Conservation (phyloP, 1,140 invertebrate genomes). For the Aphelinus atriplicis region DNA sequence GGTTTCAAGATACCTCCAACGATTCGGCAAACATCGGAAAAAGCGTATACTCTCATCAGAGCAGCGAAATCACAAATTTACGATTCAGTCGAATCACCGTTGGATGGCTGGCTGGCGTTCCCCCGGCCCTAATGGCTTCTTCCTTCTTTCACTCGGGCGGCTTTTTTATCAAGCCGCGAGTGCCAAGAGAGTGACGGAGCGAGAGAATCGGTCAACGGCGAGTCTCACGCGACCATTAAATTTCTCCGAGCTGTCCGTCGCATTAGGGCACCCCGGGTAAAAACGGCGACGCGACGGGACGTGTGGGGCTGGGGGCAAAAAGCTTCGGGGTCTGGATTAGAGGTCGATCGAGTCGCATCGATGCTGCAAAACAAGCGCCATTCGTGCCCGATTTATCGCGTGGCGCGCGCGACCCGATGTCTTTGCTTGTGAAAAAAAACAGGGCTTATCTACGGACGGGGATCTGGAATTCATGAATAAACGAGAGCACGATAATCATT, state of each 20-base stretch:
- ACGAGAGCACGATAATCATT: too few species aligned
- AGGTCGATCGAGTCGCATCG: neutral
- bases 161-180: conserved; percentile 14
- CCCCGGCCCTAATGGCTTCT: too few species aligned
- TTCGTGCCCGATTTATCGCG: too few species aligned
- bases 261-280: conserved; percentile 18
- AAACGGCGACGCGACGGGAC: neutral
- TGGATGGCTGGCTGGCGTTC: too few species aligned
- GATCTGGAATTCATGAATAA: too few species aligned
- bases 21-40: neutral
- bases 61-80: neutral
- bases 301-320: neutral
- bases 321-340: neutral
- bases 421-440: too few species aligned
- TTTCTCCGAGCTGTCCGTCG: neutral
- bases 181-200: too few species aligned
- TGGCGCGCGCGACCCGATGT: too few species aligned
- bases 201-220: conserved; percentile 12
- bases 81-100: conserved; percentile 2
- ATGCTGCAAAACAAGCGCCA: neutral
- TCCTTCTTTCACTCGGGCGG: neutral
- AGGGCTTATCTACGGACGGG: too few species aligned
- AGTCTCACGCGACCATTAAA: conserved; percentile 26
- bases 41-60: neutral
- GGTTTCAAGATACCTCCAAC: neutral